Evolutionary conservation across 2,113 vertebrate species (phyloP).

Genomic region (Austrofundulus limnaeus): DNA sequence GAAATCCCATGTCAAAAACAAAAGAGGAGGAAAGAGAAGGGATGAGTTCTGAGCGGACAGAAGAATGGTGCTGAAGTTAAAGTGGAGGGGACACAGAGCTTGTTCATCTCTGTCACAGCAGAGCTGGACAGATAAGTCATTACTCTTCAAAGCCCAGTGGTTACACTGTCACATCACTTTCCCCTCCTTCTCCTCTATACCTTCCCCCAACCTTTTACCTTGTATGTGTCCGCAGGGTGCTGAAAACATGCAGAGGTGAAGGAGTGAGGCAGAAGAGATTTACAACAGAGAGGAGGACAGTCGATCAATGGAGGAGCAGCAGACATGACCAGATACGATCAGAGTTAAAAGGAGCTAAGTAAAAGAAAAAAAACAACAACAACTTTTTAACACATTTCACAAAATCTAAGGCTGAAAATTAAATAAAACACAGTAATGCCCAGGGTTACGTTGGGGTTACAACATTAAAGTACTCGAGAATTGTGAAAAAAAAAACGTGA

Average conservation of each 20-base stretch:
- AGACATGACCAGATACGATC: slow-evolving; percentile 31
- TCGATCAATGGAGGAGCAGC: slow-evolving; percentile 46
- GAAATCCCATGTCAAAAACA: slow-evolving; percentile 31
- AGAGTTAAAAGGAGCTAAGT: neutral
- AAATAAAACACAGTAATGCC: too few species aligned
- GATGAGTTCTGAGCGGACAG: slow-evolving; percentile 32
- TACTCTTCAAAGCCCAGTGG: slow-evolving; percentile 56
- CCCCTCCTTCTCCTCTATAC: slow-evolving; percentile 1
- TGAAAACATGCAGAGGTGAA: slow-evolving; percentile 40
- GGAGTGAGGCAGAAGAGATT: slow-evolving; percentile 29
- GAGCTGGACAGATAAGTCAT: slow-evolving; percentile 55
- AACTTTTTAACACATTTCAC: too few species aligned
- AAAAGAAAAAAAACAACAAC: too few species aligned
- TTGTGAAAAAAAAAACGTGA: too few species aligned
- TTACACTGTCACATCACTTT: slow-evolving; percentile 32
- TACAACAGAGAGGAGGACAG: slow-evolving; percentile 23
- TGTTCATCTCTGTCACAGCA: slow-evolving; percentile 59
- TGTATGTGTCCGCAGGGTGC: slow-evolving; percentile 24
- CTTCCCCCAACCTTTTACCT: slow-evolving; percentile 25
- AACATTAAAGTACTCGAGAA: too few species aligned
- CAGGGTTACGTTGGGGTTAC: too few species aligned
- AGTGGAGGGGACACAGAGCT: slow-evolving; percentile 40
- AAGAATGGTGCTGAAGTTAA: slow-evolving; percentile 38
- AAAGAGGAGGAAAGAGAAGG: slow-evolving; percentile 17
- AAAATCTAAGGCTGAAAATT: slow-evolving; percentile 11